phyloP scores from a whole-genome alignment of 2,888 invertebrate species.

The Drosophila niveifrons region DNA sequence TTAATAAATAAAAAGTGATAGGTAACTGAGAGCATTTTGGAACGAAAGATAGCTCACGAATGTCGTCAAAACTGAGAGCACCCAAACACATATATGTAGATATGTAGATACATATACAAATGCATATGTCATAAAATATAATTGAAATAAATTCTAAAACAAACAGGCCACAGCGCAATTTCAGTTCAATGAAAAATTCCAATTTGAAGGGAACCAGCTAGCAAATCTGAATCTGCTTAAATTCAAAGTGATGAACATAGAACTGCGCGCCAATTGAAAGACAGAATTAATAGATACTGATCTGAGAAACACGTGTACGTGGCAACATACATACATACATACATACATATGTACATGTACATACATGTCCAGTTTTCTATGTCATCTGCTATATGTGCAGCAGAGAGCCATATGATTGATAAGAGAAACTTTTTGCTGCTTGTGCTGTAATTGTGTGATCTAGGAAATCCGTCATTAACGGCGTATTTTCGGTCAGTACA shows the following conservation, averaged over 20 bases:
- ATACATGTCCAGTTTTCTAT: background rate
- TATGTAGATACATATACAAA: background rate
- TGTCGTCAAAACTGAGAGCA: constrained; percentile 7
- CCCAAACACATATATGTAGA: background rate
- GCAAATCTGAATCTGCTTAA: constrained; percentile 12
- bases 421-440: background rate
- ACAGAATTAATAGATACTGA: constrained; percentile 50
- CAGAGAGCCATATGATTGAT: constrained; percentile 1
- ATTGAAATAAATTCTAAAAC: constrained; percentile 58
- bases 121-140: constrained; percentile 37
- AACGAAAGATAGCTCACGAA: constrained; percentile 19
- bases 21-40: constrained; percentile 26
- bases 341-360: background rate
- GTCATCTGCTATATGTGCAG: background rate
- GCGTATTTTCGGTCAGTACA: too few species aligned
- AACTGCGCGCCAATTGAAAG: constrained; percentile 70
- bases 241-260: constrained; percentile 39
- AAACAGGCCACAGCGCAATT: constrained; percentile 47
- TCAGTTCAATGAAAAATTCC: constrained; percentile 37
- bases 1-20: constrained; percentile 6
- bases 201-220: constrained; percentile 2
- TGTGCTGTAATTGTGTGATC: background rate
- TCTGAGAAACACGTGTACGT: constrained; percentile 66
- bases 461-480: too few species aligned
- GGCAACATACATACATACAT: constrained; percentile 45